Evolutionary conservation across 1,140 invertebrate genomes (phyloP).

Genomic region (Conopomorpha cramerella): DNA sequence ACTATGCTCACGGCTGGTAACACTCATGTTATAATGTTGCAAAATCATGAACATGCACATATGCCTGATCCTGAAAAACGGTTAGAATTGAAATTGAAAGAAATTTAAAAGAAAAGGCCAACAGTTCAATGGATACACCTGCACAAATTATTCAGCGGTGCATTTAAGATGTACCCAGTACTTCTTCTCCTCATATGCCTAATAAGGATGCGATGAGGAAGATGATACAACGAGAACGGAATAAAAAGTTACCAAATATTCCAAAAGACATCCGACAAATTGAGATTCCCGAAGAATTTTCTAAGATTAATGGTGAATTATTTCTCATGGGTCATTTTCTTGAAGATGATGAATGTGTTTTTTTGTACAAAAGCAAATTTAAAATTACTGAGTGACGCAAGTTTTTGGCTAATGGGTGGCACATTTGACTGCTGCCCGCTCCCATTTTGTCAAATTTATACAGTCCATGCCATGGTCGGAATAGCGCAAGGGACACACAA

Average conservation of each 20-base stretch:
- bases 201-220: conserved; percentile 1
- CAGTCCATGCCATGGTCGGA: too few species aligned
- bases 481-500: too few species aligned
- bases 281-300: neutral
- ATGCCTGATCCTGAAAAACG: neutral
- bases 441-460: neutral
- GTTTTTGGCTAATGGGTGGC: conserved; percentile 1
- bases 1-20: neutral
- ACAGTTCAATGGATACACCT: neutral
- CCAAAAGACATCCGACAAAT: neutral
- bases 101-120: neutral
- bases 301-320: neutral
- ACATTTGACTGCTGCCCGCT: conserved; percentile 1
- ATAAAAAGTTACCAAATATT: conserved; percentile 1
- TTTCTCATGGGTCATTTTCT: conserved; percentile 1
- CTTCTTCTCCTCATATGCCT: neutral
- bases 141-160: conserved; percentile 1
- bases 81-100: neutral
- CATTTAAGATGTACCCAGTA: neutral
- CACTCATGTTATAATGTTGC: neutral
- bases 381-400: neutral
- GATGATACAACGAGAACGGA: neutral
- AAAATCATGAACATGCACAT: neutral
- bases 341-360: neutral
- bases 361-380: conserved; percentile 2